A percentile compares a stretch with the other conserved stretches of the same genome.
phyloP scores from a whole-genome alignment of 2,113 vertebrate genomes.

The Aptenodytes patagonicus region DNA sequence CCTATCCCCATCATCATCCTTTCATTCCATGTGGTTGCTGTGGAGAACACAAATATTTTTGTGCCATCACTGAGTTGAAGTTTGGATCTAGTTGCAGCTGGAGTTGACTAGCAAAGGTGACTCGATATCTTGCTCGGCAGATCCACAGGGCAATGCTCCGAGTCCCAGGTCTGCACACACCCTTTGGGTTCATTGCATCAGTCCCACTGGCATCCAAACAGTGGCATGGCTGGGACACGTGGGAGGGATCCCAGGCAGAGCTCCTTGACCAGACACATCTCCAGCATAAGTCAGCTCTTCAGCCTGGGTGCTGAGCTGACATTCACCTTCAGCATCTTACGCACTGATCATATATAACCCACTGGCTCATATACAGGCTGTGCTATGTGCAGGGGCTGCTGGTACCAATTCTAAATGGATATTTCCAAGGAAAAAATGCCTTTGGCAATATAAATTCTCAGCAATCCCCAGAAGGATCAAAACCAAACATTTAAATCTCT shows the following conservation, averaged over 20 bases:
- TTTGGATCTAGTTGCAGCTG: background rate
- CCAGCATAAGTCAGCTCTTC: background rate
- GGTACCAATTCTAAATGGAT: background rate
- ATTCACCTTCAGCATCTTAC: background rate
- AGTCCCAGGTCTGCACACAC: background rate
- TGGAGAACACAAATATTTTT: background rate
- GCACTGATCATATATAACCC: background rate
- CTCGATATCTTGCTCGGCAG: fast-evolving
- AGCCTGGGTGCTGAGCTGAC: background rate
- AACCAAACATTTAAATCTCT: background rate
- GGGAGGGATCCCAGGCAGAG: background rate
- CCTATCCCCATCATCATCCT: background rate
- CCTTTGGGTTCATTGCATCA: background rate
- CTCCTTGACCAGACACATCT: background rate
- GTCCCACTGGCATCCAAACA: background rate
- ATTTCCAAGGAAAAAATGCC: background rate
- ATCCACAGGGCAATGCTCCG: background rate
- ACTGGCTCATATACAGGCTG: background rate
- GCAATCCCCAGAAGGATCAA: background rate
- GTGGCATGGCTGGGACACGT: background rate
- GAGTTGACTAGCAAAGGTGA: background rate
- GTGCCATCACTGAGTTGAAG: background rate
- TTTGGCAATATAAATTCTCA: background rate
- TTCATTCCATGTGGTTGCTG: background rate
- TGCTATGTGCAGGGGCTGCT: background rate